These are phyloP conservation scores for Vicugna pacos DNA, from an alignment of 2,113 vertebrate genomes.

Conservation along the genomic window DNA sequence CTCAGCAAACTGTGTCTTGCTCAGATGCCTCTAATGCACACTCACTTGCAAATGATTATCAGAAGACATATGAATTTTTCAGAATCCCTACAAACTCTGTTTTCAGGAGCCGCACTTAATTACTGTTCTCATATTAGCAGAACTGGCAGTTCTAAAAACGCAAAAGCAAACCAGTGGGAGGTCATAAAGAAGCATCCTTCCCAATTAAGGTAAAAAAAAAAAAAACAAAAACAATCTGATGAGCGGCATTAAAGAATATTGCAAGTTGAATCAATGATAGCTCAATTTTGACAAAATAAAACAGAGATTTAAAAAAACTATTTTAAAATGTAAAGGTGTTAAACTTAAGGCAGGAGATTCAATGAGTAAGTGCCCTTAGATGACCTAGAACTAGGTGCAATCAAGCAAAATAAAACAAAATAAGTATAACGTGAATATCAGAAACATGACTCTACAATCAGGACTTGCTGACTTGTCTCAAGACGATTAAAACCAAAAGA, in stretches of 20 bases:
- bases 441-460: neutral
- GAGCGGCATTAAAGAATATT: neutral
- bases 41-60: neutral
- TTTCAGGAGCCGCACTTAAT: constrained; percentile 16
- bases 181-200: neutral
- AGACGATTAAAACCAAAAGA: neutral
- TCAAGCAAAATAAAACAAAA: neutral
- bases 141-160: neutral
- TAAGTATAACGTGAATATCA: neutral
- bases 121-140: neutral
- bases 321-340: neutral
- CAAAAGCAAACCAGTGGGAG: neutral
- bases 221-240: neutral
- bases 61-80: neutral
- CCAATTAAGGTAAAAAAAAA: neutral
- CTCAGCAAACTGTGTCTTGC: neutral
- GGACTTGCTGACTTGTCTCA: neutral
- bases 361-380: neutral
- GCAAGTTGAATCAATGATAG: neutral
- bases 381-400: neutral
- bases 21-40: neutral
- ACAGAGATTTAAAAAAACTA: neutral
- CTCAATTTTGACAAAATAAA: neutral
- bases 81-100: neutral
- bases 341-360: neutral